A percentile compares a stretch with the other conserved stretches of the same genome.
phyloP scores from a whole-genome alignment of 2,113 vertebrate species.

The Oenanthe oenanthe region DNA sequence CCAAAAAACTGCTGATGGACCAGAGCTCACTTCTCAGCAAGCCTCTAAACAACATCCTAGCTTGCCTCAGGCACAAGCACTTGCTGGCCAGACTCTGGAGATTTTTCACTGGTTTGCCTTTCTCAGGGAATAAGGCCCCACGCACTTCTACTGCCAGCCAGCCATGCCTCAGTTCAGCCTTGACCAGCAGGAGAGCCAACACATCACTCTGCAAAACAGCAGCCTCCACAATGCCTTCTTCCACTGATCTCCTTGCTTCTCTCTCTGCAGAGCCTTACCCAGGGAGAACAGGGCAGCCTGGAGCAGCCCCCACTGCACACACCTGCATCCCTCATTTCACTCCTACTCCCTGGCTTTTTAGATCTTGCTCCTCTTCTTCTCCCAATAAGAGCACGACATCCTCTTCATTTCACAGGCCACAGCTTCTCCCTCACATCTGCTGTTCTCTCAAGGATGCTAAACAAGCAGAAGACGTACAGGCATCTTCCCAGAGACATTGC shows the following conservation, averaged over 20 bases:
- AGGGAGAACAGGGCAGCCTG: not conserved
- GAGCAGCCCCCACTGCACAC: not conserved
- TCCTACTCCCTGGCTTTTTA: not conserved
- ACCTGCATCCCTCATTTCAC: not conserved
- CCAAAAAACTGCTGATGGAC: not conserved
- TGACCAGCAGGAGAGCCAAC: rapidly evolving
- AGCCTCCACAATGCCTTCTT: not conserved
- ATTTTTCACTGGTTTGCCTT: not conserved
- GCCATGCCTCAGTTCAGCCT: not conserved
- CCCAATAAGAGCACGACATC: not conserved
- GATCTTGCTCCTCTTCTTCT: not conserved
- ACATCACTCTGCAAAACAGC: not conserved
- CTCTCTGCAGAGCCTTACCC: not conserved
- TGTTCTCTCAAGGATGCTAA: not conserved
- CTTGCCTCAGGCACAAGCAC: not conserved
- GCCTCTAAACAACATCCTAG: not conserved
- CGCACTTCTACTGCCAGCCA: rapidly evolving
- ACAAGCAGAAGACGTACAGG: not conserved
- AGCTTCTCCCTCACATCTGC: not conserved
- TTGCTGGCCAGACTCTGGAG: not conserved
- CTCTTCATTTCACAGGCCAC: not conserved
- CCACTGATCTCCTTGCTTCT: not conserved
- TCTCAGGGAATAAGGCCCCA: not conserved
- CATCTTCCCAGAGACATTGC: not conserved
- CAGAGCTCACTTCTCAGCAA: not conserved